Evolutionary conservation across 2,797 vertebrate genomes (phyloP).

Genomic region (Gobio occitaniae): DNA sequence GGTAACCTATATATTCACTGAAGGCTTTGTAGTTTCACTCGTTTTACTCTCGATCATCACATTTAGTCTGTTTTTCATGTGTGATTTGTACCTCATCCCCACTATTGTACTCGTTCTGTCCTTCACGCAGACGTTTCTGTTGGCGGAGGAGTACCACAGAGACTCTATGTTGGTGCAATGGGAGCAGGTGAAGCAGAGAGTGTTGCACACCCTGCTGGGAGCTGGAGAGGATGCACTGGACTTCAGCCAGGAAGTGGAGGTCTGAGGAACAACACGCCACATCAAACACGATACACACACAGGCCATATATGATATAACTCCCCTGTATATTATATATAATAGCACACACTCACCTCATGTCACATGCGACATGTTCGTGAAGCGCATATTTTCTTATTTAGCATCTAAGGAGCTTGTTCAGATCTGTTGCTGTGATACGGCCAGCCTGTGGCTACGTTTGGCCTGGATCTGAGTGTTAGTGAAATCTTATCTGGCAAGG

Average conservation of each 20-base stretch:
- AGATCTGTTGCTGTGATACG: conserved; percentile 26
- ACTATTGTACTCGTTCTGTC: not conserved
- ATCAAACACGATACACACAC: not conserved
- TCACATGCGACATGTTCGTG: not conserved
- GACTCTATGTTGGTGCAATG: conserved; percentile 99
- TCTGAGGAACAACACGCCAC: conserved; percentile 65
- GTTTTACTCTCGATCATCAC: conserved; percentile 16
- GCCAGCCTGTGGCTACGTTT: conserved; percentile 27
- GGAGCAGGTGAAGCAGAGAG: conserved; percentile 98
- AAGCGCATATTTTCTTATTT: conserved; percentile 29
- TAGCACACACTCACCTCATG: not conserved
- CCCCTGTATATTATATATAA: not conserved
- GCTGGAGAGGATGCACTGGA: conserved; percentile 96
- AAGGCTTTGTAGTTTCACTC: conserved; percentile 28
- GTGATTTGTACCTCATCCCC: not conserved
- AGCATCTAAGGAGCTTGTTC: conserved; percentile 52
- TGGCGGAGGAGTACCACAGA: conserved; percentile 97
- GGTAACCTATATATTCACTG: conserved; percentile 56
- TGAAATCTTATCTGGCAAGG: conserved; percentile 20
- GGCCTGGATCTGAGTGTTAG: conserved; percentile 26
- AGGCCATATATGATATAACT: not conserved
- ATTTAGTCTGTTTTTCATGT: not conserved
- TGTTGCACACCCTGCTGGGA: conserved; percentile 93
- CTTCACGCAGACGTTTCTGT: conserved; percentile 87
- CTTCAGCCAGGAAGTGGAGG: conserved; percentile 96